Conservation (phyloP, 1,140 invertebrate genomes). For the Polyergus mexicanus region DNA sequence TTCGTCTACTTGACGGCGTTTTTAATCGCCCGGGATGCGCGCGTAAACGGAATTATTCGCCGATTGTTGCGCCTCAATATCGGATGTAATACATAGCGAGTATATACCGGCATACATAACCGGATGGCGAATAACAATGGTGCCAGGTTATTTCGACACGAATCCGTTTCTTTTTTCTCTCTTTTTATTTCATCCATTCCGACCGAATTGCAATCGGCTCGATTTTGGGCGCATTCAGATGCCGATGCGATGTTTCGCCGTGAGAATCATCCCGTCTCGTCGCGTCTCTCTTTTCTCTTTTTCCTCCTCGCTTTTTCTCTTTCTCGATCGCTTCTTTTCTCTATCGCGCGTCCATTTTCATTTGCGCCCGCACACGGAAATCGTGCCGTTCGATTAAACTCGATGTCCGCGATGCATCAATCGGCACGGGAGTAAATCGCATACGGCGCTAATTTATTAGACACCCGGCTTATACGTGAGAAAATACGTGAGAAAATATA, state of each 20-base stretch:
- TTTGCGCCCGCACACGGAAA: slow-evolving; percentile 63
- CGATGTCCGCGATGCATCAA: slow-evolving; percentile 59
- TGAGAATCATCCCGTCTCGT: slow-evolving; percentile 53
- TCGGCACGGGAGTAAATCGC: slow-evolving; percentile 68
- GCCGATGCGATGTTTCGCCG: slow-evolving; percentile 63
- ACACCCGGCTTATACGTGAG: not conserved
- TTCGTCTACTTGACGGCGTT: slow-evolving; percentile 28
- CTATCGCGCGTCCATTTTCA: slow-evolving; percentile 65
- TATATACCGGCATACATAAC: slow-evolving; percentile 23
- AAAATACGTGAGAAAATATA: not conserved
- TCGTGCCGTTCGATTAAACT: slow-evolving; percentile 59
- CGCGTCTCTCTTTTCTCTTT: not conserved
- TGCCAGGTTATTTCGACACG: slow-evolving; percentile 54
- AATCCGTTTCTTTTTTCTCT: not conserved
- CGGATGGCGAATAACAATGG: slow-evolving; percentile 60
- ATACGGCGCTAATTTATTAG: slow-evolving; percentile 74
- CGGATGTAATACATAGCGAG: not conserved
- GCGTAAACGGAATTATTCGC: slow-evolving; percentile 50
- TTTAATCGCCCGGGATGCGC: slow-evolving; percentile 26
- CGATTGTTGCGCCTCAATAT: slow-evolving; percentile 49
- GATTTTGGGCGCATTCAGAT: slow-evolving; percentile 61
- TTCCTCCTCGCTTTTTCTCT: not conserved
- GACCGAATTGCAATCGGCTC: slow-evolving; percentile 63
- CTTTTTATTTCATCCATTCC: slow-evolving; percentile 45
- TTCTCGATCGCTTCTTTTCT: not conserved